Conservation (phyloP, 1,140 invertebrate genomes). For the Solenopsis invicta region DNA sequence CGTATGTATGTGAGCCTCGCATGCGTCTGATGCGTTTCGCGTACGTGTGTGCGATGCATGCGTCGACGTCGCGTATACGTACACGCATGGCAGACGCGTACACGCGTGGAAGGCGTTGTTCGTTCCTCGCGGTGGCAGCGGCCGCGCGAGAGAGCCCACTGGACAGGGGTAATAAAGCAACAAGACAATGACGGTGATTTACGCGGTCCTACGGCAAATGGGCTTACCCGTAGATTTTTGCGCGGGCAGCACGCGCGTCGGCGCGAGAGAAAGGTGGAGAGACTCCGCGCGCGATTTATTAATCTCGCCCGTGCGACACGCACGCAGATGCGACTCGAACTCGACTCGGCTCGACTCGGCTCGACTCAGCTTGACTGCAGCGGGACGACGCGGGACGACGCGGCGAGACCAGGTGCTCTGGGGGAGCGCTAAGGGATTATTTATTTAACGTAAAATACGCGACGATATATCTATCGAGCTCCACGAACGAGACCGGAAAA, state of each 20-base stretch:
- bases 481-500: constrained; percentile 57
- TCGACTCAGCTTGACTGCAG: too few species aligned
- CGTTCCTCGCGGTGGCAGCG: constrained; percentile 53
- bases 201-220: constrained; percentile 79
- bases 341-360: constrained; percentile 27
- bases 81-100: neutral
- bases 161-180: constrained; percentile 76
- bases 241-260: constrained; percentile 71
- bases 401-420: constrained; percentile 74
- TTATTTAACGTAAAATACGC: constrained; percentile 74
- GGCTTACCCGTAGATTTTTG: constrained; percentile 76
- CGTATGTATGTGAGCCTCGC: neutral
- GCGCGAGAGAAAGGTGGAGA: constrained; percentile 53
- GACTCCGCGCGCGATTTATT: constrained; percentile 75
- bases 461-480: constrained; percentile 43
- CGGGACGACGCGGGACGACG: constrained; percentile 65
- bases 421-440: constrained; percentile 68
- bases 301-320: constrained; percentile 72
- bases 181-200: constrained; percentile 81
- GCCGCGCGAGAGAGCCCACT: constrained; percentile 22
- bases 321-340: constrained; percentile 70
- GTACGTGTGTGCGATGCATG: neutral
- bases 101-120: constrained; percentile 33
- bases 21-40: neutral
- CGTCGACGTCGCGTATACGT: neutral